phyloP scores from a whole-genome alignment of 2,888 invertebrate species.

The Ennomos fuscantarius region DNA sequence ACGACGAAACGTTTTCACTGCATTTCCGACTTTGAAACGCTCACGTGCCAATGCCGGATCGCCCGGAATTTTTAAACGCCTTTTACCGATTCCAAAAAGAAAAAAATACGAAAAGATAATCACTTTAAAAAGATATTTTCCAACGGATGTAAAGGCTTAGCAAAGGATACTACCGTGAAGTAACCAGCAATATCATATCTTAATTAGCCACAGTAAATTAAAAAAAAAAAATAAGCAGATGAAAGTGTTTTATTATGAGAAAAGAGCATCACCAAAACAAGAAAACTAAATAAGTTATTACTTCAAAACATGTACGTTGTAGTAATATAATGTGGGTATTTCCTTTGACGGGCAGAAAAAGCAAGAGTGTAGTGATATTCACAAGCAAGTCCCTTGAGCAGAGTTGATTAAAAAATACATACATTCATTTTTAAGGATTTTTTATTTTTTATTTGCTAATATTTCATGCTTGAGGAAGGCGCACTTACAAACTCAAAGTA shows the following conservation, averaged over 20 bases:
- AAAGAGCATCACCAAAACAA: too few species aligned
- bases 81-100: conserved; percentile 27
- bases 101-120: conserved; percentile 1
- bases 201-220: background rate
- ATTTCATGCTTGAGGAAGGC: too few species aligned
- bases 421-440: too few species aligned
- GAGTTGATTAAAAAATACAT: too few species aligned
- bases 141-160: background rate
- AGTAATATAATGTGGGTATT: too few species aligned
- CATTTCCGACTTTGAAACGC: conserved; percentile 67
- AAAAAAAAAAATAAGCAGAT: conserved; percentile 2
- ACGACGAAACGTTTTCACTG: conserved; percentile 76
- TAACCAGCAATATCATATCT: too few species aligned
- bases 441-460: too few species aligned
- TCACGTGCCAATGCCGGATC: conserved; percentile 49
- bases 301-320: conserved; percentile 15
- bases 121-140: conserved; percentile 1
- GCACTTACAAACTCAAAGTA: too few species aligned
- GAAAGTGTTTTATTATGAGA: background rate
- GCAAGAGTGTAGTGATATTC: too few species aligned
- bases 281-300: conserved; percentile 12
- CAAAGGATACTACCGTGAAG: background rate
- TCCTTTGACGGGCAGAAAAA: too few species aligned
- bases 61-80: conserved; percentile 46
- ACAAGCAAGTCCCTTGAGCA: too few species aligned